Evolutionary conservation across 2,888 invertebrate species (phyloP).

Genomic region (Eulithis prunata): DNA sequence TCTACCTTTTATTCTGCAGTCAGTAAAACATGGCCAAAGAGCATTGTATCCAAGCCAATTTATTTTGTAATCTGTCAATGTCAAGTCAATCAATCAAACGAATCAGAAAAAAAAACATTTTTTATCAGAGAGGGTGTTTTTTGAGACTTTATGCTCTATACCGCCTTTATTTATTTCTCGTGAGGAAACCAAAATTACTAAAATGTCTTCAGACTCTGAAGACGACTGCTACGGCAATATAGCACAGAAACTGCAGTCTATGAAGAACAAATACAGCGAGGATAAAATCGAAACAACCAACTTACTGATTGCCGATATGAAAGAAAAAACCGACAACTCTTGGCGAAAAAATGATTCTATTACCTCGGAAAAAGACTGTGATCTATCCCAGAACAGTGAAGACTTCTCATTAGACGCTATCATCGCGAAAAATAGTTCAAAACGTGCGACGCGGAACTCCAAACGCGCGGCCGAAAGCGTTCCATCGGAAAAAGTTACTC

Average conservation of each 20-base stretch:
- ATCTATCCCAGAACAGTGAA: conserved; percentile 31
- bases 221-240: conserved; percentile 73
- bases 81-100: no score
- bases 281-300: conserved; percentile 49
- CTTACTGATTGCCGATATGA: conserved; percentile 45
- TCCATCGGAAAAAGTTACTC: conserved; percentile 6
- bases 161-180: no score
- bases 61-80: no score
- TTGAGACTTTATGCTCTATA: no score
- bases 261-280: conserved; percentile 56
- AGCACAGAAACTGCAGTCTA: conserved; percentile 59
- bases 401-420: conserved; percentile 51
- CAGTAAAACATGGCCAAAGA: no score
- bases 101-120: no score
- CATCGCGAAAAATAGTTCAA: conserved; percentile 44
- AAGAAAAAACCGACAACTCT: conserved; percentile 32
- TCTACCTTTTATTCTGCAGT: no score
- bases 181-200: conserved; percentile 29
- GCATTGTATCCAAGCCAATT: no score
- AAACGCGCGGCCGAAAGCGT: conserved; percentile 21
- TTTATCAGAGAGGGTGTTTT: no score
- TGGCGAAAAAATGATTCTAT: conserved; percentile 33
- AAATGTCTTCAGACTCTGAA: conserved; percentile 73
- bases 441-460: conserved; percentile 3
- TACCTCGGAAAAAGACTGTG: conserved; percentile 8